Evolutionary conservation across 2,888 invertebrate species (phyloP).

Genomic region (Catocala sponsa): DNA sequence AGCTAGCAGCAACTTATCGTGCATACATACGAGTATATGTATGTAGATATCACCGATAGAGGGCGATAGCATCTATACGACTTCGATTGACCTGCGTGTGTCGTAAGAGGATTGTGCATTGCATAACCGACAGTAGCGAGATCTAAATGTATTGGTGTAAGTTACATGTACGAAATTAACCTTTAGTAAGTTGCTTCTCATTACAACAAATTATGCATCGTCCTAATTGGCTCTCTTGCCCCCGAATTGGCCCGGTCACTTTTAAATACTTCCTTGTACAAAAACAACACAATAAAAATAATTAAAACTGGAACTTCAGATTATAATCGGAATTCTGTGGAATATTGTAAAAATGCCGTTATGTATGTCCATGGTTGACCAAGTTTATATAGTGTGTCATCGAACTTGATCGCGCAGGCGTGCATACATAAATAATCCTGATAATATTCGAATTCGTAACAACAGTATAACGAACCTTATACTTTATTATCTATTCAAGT

Average conservation of each 20-base stretch:
- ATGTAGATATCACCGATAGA: too few relatives aligned
- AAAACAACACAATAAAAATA: conserved; percentile 33
- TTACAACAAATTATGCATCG: conserved; percentile 9
- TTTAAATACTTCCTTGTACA: conserved; percentile 31
- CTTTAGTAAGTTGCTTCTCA: conserved; percentile 15
- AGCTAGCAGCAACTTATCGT: too few relatives aligned
- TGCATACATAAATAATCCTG: too few relatives aligned
- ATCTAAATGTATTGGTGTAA: conserved; percentile 10
- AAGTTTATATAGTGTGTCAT: too few relatives aligned
- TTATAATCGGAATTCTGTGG: conserved; percentile 21
- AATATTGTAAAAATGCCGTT: not conserved
- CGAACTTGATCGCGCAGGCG: too few relatives aligned
- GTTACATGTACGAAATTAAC: conserved; percentile 8
- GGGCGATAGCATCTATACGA: too few relatives aligned
- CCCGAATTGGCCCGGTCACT: conserved; percentile 20
- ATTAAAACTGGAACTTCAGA: conserved; percentile 33
- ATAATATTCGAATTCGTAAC: too few relatives aligned
- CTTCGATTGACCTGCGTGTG: too few relatives aligned
- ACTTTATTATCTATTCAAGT: too few relatives aligned
- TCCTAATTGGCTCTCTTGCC: conserved; percentile 7
- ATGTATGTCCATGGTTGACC: not conserved
- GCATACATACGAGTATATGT: too few relatives aligned
- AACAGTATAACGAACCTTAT: too few relatives aligned
- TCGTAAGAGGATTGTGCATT: too few relatives aligned
- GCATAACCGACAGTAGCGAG: not conserved